A percentile compares a stretch with the other conserved stretches of the same genome.
Evolutionary conservation across 2,113 vertebrate genomes (phyloP).

Genomic region (Tapirus terrestris): DNA sequence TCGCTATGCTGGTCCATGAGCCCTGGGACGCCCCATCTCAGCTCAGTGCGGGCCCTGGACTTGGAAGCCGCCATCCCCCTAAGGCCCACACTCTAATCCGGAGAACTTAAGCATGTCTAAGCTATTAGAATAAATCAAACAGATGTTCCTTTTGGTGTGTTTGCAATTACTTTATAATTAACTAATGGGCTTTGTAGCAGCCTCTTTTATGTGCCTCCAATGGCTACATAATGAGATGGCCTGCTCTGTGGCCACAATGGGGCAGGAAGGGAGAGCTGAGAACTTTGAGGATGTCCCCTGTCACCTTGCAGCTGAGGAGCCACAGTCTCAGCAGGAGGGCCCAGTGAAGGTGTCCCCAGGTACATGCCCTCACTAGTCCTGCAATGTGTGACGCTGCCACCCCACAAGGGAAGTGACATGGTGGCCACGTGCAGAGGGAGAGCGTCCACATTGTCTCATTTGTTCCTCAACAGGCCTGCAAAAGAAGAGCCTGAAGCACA

Average conservation of each 20-base stretch:
- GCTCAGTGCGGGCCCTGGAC: not conserved
- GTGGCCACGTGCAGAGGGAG: not conserved
- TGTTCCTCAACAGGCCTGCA: not conserved
- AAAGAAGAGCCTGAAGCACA: not conserved
- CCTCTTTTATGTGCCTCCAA: constrained; percentile 76
- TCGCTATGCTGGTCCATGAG: not conserved
- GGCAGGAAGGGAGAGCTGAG: constrained; percentile 56
- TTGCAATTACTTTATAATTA: constrained; percentile 83
- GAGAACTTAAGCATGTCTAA: constrained; percentile 65
- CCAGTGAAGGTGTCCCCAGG: not conserved
- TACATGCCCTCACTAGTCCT: not conserved
- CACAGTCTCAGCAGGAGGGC: not conserved
- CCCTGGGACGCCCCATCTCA: not conserved
- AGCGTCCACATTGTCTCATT: not conserved
- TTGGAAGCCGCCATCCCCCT: not conserved
- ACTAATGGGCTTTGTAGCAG: constrained; percentile 75
- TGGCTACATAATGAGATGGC: constrained; percentile 75
- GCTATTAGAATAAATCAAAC: constrained; percentile 81
- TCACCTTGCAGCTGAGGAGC: not conserved
- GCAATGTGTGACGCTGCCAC: no score
- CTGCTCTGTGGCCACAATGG: constrained; percentile 53
- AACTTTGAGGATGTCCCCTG: constrained; percentile 41
- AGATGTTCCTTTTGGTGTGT: constrained; percentile 72
- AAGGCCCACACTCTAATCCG: not conserved
- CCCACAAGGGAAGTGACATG: accelerated